Conservation (phyloP, 2,888 invertebrate species). For the Rhogogaster chlorosoma region DNA sequence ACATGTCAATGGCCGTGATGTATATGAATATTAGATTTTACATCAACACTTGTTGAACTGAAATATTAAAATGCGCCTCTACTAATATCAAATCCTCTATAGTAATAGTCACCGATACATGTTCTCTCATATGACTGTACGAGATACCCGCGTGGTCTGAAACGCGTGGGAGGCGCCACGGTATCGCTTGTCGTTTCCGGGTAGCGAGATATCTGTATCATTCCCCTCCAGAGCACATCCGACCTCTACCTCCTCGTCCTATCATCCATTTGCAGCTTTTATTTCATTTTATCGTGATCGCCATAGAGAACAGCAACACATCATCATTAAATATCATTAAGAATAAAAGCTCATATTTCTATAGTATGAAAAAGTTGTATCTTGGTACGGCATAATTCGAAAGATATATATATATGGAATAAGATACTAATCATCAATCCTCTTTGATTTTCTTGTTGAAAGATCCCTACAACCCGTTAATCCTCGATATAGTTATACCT, state of each 20-base stretch:
- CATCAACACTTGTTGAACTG: not conserved
- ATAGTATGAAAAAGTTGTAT: not conserved
- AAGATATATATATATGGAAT: not conserved
- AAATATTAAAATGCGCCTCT: not conserved
- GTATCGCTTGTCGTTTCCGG: constrained; percentile 69
- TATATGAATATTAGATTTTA: not conserved
- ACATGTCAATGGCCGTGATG: not conserved
- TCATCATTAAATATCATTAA: not conserved
- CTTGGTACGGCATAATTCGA: not conserved
- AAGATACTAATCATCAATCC: not conserved
- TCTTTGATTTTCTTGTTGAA: not conserved
- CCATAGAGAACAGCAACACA: constrained; percentile 11
- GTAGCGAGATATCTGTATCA: constrained; percentile 69
- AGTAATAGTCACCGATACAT: constrained; percentile 7
- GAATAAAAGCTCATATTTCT: not conserved
- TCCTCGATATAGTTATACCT: not conserved
- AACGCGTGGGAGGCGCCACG: constrained; percentile 63
- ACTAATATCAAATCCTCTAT: constrained; percentile 24
- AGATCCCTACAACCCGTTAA: not conserved
- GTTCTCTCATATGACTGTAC: constrained; percentile 1
- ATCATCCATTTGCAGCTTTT: constrained; percentile 15
- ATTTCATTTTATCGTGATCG: constrained; percentile 15
- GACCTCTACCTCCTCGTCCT: constrained; percentile 59
- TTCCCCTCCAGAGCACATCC: constrained; percentile 61
- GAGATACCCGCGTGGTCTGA: constrained; percentile 52